Evolutionary conservation across 1,140 invertebrate species (phyloP).

Genomic region (Chironomus striatipennis): DNA sequence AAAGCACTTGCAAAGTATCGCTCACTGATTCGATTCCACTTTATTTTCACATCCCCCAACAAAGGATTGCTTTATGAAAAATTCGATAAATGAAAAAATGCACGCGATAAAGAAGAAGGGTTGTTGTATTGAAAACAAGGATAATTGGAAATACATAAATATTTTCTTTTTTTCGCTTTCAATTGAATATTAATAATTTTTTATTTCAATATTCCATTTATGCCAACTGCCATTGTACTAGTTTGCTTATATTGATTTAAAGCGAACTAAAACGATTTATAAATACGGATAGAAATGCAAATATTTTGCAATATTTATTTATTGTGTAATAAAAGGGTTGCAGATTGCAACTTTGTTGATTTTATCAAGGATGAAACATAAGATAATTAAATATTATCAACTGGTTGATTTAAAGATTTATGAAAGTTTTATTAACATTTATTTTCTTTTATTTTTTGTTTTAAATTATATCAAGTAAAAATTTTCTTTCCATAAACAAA

Average conservation of each 20-base stretch:
- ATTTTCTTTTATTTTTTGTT: neutral
- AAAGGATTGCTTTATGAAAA: neutral
- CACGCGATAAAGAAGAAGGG: neutral
- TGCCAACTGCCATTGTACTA: neutral
- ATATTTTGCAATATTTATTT: too few species aligned
- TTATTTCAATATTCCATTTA: too few species aligned
- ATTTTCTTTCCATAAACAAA: neutral
- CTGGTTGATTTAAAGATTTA: too few species aligned
- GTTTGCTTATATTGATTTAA: slow-evolving; percentile 9
- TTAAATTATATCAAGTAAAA: too few species aligned
- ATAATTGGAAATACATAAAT: slow-evolving; percentile 14
- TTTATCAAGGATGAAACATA: too few species aligned
- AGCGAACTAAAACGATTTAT: neutral
- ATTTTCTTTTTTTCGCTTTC: neutral
- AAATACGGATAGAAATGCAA: neutral
- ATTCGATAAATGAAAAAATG: neutral
- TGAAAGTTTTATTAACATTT: too few species aligned
- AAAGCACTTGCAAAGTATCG: neutral
- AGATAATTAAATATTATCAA: too few species aligned
- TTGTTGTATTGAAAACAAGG: neutral
- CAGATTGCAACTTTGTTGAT: too few species aligned
- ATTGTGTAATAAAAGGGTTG: too few species aligned
- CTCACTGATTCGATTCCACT: neutral
- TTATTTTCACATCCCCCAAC: neutral
- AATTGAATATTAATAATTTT: slow-evolving; percentile 4